These are phyloP conservation scores for Entomobrya multifasciata DNA, from an alignment of 2,888 invertebrate genomes.

Conservation along the genomic window DNA sequence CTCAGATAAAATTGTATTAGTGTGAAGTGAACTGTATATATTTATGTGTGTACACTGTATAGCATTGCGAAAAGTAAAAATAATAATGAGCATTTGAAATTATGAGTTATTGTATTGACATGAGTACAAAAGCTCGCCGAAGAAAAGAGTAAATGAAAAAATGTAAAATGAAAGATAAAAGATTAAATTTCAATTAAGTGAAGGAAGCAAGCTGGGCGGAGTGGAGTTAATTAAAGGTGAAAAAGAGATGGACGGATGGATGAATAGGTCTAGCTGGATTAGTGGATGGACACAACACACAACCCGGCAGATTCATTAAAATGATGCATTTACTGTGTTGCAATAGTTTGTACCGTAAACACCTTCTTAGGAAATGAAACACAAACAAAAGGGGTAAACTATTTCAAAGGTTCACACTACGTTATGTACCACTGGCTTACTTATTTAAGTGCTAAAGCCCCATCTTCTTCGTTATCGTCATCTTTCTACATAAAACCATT, in stretches of 20 bases:
- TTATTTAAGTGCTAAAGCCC: slow-evolving; percentile 39
- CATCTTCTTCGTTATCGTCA: not conserved
- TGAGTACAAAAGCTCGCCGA: not conserved
- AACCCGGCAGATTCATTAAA: slow-evolving; percentile 44
- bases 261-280: slow-evolving; percentile 8
- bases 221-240: slow-evolving; percentile 67
- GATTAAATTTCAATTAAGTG: slow-evolving; percentile 70
- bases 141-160: slow-evolving; percentile 15
- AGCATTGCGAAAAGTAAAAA: slow-evolving; percentile 30
- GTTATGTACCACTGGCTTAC: not conserved
- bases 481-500: not conserved
- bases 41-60: not conserved
- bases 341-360: slow-evolving; percentile 3
- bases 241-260: slow-evolving; percentile 34
- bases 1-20: too few relatives aligned
- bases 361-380: not conserved
- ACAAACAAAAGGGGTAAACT: slow-evolving; percentile 28
- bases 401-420: slow-evolving; percentile 4
- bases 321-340: slow-evolving; percentile 36
- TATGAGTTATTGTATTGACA: slow-evolving; percentile 33
- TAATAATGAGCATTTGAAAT: not conserved
- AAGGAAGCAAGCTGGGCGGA: slow-evolving; percentile 66
- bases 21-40: too few relatives aligned
- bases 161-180: slow-evolving; percentile 56
- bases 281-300: not conserved